phyloP scores from a whole-genome alignment of 1,140 invertebrate species.

The Apis florea region DNA sequence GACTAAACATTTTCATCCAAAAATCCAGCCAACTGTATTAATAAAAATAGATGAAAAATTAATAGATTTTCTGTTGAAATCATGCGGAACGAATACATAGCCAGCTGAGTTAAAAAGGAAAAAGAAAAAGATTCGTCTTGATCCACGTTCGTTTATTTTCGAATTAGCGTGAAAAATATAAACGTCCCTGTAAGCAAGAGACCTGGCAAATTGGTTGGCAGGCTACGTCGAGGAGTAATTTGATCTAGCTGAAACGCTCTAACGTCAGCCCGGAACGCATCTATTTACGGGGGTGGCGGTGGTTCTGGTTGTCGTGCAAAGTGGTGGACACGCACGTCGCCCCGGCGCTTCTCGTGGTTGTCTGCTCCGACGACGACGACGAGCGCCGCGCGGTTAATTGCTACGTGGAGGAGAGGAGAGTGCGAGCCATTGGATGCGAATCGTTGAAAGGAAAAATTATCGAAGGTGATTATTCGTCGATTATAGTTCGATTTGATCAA shows the following conservation, averaged over 20 bases:
- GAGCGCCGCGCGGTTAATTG: conserved; percentile 65
- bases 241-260: conserved; percentile 60
- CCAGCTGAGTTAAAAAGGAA: too few relatives aligned
- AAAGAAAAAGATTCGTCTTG: not conserved
- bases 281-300: conserved; percentile 39
- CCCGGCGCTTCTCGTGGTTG: conserved; percentile 39
- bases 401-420: conserved; percentile 49
- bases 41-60: too few relatives aligned
- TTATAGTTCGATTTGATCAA: too few relatives aligned
- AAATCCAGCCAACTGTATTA: too few relatives aligned
- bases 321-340: conserved; percentile 60
- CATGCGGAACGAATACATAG: too few relatives aligned
- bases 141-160: not conserved
- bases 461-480: not conserved
- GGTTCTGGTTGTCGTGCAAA: conserved; percentile 53
- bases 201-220: not conserved
- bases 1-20: too few relatives aligned
- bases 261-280: conserved; percentile 44
- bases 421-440: conserved; percentile 10
- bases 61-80: too few relatives aligned
- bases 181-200: not conserved
- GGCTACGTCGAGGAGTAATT: conserved; percentile 38
- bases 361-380: conserved; percentile 42
- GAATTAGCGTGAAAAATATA: conserved; percentile 7
- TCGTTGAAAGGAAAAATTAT: conserved; percentile 21